Base-by-base conservation (phyloP, 1,140 invertebrate genomes). In the Cotesia vestalis region DNA sequence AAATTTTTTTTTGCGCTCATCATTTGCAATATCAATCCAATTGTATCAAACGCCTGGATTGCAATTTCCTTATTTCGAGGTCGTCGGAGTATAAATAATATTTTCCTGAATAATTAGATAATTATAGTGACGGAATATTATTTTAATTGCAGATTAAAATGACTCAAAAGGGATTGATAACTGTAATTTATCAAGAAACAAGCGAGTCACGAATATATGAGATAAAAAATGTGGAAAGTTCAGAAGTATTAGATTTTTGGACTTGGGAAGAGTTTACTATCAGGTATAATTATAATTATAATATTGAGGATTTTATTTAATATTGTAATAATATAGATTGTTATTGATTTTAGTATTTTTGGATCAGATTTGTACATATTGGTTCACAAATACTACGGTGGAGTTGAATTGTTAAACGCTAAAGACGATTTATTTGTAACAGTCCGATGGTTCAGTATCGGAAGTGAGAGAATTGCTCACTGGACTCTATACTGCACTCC, bases 401-500 rank as follows among this genome's bases (percentile, higher is more conserved):
- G 80, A 69, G 83, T 86, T 73, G 80, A 86, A 64, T 77, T 89
- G 12, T 60, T 89, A 0, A 79, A 85, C 51, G 38, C 80, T 4
- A 76, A 83, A 17, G 72, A 88, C 61, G 77, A 85, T 14, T 60
- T 82, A 9, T 80, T 89, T 40, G 72, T 75, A 61, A 76, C 74
- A 6, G 55, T 89, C 67, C 81, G 87, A 74, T 90, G 89, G 89
- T 90, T 88, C 66, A 88, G 87, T 20, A 78, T 88, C 20, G 86
- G 87, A 72, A 88, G 86, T 36, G 79, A 86, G 51, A 78, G 85
- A 59, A 81, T 88, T 62, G 86, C 86, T 2, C 82, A 86, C 66
- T 89, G 89, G 89, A 87, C 86, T 8, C 79, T 90, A 59, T 89
- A 83, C 67, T 90, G 89, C 74, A 4, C 77, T 14, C 87, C 88